phyloP scores from a whole-genome alignment of 2,797 vertebrate species.

The Pangasius larnaudii region DNA sequence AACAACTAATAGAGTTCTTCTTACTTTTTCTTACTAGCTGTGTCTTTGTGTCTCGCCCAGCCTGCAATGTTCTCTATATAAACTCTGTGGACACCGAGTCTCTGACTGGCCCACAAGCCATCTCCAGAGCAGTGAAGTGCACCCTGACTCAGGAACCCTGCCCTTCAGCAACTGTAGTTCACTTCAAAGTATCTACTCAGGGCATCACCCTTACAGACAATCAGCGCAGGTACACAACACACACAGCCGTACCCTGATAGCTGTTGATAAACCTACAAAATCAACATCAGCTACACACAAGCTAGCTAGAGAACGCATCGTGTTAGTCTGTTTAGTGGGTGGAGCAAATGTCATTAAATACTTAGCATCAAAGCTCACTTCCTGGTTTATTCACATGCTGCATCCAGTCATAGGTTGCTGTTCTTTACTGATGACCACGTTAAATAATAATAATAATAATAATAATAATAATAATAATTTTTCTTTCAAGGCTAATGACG shows the following conservation, averaged over 20 bases:
- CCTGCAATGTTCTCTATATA: slow-evolving; percentile 91
- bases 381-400: background rate
- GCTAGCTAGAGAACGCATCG: background rate
- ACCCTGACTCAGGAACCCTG: slow-evolving; percentile 80
- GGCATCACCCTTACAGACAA: slow-evolving; percentile 91
- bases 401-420: background rate
- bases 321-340: background rate
- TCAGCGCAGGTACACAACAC: slow-evolving; percentile 82
- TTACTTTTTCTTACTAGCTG: background rate
- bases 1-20: background rate
- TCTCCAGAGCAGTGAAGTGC: slow-evolving; percentile 85
- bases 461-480: background rate
- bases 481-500: background rate
- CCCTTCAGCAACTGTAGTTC: slow-evolving; percentile 81
- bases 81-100: slow-evolving; percentile 92
- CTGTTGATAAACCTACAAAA: background rate
- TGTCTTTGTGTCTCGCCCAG: slow-evolving; percentile 64
- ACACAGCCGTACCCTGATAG: background rate
- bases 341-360: background rate
- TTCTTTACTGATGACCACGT: background rate
- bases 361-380: background rate
- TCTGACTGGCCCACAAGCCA: slow-evolving; percentile 87
- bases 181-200: slow-evolving; percentile 91
- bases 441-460: background rate
- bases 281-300: background rate